Evolutionary conservation across 2,888 invertebrate genomes (phyloP), one percentile per base, ranked within the genome.

Genomic region (Lithosia quadra): DNA sequence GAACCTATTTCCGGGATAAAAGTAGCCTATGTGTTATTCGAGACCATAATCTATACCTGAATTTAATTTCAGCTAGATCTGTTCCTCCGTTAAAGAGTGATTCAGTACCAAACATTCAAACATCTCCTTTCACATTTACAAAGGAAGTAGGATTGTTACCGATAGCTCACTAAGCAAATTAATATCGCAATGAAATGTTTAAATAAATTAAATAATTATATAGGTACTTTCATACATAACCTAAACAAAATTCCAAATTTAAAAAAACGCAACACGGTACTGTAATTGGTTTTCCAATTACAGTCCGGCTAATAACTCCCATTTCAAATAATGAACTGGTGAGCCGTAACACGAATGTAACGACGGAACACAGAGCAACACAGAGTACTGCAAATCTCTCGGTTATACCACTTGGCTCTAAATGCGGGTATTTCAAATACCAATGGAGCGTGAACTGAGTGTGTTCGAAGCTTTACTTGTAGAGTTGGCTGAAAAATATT

Each of bases 391-490:
- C 62, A 72, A 72, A 73, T 69, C 79, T 65, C 74, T 76, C 76
- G 72, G 78, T 74, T 74, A 81, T 76, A 76, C 73, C 73, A 24
- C 69, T 70, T 73, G 68, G 64, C 63, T 68, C 58, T 72, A 74
- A 77, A 74, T 58, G 73, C 67, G 75, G 69, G 74, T 74, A 69
- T 68, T 72, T 76, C 71, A 57, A 72, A 57, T 75, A 74, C 74
- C 82, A 76, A 75, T 76, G 69, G 74, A 80, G 76, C 80, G 65
- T 73, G 67, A 74, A 71, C 63, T 49, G 15, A 66, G 62, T 68
- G 60, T 81, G 79, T 73, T 79, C 61, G 65, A 70, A 67, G 67
- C 64, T 71, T 62, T 64, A 33, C 39, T 68, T 58, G 58, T 53
- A 24, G 33, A 21, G 55, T 70, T 56, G 22, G 33, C 22, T 63